These are phyloP conservation scores for Parotia lawesii DNA, from an alignment of 2,113 vertebrate species.

Conservation along the genomic window DNA sequence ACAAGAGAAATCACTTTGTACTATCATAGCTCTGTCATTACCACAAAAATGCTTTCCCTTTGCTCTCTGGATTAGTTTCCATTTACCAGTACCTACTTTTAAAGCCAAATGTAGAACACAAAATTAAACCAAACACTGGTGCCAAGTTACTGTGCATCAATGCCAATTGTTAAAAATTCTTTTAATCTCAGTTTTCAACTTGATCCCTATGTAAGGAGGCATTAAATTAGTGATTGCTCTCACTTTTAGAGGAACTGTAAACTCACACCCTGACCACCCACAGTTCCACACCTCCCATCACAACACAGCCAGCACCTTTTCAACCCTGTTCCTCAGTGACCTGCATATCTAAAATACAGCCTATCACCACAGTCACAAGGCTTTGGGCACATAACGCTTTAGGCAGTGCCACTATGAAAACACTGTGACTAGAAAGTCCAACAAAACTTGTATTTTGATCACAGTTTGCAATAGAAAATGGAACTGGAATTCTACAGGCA, in stretches of 20 bases:
- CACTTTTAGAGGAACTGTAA: background rate
- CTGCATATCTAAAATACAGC: background rate
- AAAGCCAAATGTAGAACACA: background rate
- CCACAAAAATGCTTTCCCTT: background rate
- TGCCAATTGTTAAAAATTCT: background rate
- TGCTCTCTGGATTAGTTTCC: background rate
- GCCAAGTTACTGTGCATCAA: background rate
- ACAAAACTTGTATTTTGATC: background rate
- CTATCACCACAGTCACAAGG: background rate
- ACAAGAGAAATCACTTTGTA: background rate
- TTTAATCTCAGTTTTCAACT: background rate
- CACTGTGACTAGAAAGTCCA: background rate
- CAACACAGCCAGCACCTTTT: background rate
- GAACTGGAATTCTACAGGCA: background rate
- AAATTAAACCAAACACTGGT: background rate
- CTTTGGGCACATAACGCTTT: background rate
- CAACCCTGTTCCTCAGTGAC: background rate
- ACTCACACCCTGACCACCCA: background rate
- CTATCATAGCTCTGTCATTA: background rate
- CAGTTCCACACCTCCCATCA: background rate
- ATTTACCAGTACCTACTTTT: background rate
- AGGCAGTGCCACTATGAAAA: background rate
- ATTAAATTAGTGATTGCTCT: background rate
- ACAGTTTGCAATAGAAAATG: background rate
- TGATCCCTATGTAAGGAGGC: background rate